Conservation (phyloP, 2,888 invertebrate genomes). For the Biston stratarius region DNA sequence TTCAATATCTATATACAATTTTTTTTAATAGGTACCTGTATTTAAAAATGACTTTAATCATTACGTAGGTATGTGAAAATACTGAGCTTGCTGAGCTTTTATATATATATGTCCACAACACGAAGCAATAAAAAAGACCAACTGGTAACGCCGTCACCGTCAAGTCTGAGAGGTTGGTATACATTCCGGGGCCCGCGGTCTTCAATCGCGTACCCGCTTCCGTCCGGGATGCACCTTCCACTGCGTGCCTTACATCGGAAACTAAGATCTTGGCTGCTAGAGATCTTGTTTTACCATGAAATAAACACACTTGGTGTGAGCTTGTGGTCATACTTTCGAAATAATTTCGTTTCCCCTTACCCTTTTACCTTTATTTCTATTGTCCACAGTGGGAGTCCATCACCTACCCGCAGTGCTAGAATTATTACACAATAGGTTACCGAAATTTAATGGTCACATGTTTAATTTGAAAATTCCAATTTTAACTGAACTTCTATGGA, state of each 20-base stretch:
- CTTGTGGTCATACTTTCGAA: not conserved
- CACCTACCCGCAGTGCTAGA: conserved; percentile 64
- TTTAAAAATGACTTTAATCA: not conserved
- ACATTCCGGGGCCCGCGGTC: too few relatives aligned
- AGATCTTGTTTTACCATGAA: too few relatives aligned
- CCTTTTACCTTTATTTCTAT: conserved; percentile 56
- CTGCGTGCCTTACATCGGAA: too few relatives aligned
- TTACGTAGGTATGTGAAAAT: not conserved
- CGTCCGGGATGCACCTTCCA: too few relatives aligned
- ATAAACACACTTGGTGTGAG: not conserved
- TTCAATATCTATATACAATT: not conserved
- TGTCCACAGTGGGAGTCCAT: conserved; percentile 63
- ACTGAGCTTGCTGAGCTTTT: not conserved
- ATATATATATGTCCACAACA: too few relatives aligned
- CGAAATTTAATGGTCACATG: conserved; percentile 10
- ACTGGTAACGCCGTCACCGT: too few relatives aligned
- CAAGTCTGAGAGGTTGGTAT: too few relatives aligned
- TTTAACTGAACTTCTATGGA: too few relatives aligned
- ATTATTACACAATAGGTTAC: conserved; percentile 73
- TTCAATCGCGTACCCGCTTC: too few relatives aligned
- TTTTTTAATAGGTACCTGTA: not conserved
- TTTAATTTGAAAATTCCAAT: not conserved
- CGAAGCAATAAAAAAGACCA: too few relatives aligned
- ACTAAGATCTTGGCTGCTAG: too few relatives aligned
- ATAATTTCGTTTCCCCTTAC: conserved; percentile 48